phyloP scores from a whole-genome alignment of 1,140 invertebrate genomes.

The Maconellicoccus hirsutus region DNA sequence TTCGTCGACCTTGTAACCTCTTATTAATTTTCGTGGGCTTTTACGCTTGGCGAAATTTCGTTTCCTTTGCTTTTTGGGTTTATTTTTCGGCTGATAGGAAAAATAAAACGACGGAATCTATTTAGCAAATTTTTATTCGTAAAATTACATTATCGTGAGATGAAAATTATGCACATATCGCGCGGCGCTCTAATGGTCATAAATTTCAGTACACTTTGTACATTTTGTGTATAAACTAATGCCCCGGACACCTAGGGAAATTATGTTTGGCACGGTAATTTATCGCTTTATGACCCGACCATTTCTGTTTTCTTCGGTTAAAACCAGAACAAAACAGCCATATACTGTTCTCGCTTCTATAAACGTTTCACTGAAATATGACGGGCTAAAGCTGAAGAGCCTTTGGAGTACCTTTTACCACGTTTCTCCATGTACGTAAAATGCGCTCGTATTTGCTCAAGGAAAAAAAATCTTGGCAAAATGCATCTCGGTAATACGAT shows the following conservation, averaged over 20 bases:
- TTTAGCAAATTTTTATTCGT: neutral
- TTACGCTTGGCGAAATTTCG: too few relatives aligned
- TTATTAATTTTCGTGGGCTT: too few relatives aligned
- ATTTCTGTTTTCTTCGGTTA: neutral
- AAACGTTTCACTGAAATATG: too few relatives aligned
- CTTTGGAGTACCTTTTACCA: too few relatives aligned
- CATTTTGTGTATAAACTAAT: neutral
- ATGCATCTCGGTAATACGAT: too few relatives aligned
- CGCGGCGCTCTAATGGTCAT: neutral
- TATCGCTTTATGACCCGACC: neutral
- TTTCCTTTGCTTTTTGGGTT: neutral
- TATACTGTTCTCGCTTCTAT: neutral
- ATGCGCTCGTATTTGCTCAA: too few relatives aligned
- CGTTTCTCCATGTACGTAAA: too few relatives aligned
- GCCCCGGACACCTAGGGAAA: conserved; percentile 1
- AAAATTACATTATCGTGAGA: neutral
- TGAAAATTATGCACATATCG: neutral
- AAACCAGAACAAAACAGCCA: neutral
- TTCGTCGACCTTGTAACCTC: too few relatives aligned
- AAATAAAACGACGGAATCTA: neutral
- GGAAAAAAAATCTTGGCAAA: too few relatives aligned
- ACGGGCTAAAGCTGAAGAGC: too few relatives aligned
- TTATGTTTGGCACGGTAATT: neutral
- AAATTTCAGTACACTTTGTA: neutral
- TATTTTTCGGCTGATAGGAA: neutral